Evolutionary conservation across 64 coral and sea anemone species (phyloP), one percentile per base, ranked within the genome.

Genomic region (Montipora capricornis): DNA sequence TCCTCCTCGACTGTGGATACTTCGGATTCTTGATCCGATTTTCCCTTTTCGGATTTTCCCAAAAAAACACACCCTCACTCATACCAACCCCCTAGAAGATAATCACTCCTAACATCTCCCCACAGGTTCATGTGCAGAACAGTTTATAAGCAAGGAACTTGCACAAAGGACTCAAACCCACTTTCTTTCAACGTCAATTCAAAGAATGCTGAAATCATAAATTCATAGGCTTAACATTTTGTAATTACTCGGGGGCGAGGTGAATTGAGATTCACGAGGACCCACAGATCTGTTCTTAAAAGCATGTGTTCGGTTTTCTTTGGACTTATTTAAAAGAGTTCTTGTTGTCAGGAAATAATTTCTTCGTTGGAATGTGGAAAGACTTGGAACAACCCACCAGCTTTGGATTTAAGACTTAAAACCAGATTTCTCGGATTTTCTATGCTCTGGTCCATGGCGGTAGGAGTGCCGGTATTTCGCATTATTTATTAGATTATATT

Each of bases 381-480:
- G 37, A 17, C 6, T 67, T 67, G 8, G 2, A 47, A 13, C 12
- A 6, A 47, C 14, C 5, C 45, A 7, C 13, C 6, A 14, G 19
- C 68, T 68, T 84, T 17, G 47, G 26, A n/a, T 68, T 19, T 6
- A 49, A 17, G 13, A 68, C 4, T 68, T 19, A 29, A 68, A 84
- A 67, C 60, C 59, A 84, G 81, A 84, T 69, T 84, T 84, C 7
- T 76, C 44, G 61, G 12, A 22, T 74, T 74, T 74, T 24, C 12
- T 74, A 2, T 74, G 19, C 5, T 74, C 16, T 37, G 37, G 37
- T 37, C 37, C 37, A 37, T 2, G 37, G 37, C 37, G 37, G 1
- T 37, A 37, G 37, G 37, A 37, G 37, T 37, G 37, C 37, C 37
- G 37, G 37, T 37, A 37, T 10, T 55, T 55, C 52, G 52, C 6